Base-by-base conservation (phyloP, 2,888 invertebrate genomes). In the Caenorhabditis sp. region DNA sequence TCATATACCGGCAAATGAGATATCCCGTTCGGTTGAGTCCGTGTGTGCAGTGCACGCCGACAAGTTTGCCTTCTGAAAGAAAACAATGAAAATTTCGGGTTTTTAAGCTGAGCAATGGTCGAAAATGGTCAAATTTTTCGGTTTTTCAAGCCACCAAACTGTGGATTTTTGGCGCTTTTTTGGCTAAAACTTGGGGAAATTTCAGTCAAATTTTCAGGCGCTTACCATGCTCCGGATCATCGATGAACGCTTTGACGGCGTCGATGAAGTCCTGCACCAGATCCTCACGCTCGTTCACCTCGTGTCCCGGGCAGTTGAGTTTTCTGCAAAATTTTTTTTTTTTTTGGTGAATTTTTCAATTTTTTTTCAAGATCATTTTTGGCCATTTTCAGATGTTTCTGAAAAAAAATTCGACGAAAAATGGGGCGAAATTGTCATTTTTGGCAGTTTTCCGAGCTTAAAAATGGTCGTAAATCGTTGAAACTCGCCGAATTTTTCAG, bases 1-100 rank as follows among this genome's bases (percentile, higher is more conserved):
- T 87, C 63, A 88, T 70, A 59, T 86, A 87, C 14, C 93, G 91
- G 88, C 94, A 93, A 10, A 94, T 91, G 68, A 94, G 85, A 86
- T 93, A 94, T 1, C 94, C 94, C 8, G 94, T 94, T 77, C 94
- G 91, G 89, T 94, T 94, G n/a, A 94, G 90, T 5, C 94, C 94
- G 90, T 94, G 94, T 3, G 94, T 94, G 88, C 94, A 94, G 85
- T 94, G 94, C 3, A 94, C 93, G 10, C 93, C 94, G 68, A 94
- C 92, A 31, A 93, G 76, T 31, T 85, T 85, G 12, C 76, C 81
- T 12, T 80, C 81, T 85, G 64, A 73, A 84, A 66, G n/a, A n/a
- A n/a, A n/a, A n/a, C n/a, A 28, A 7, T 24, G 56, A 24, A 19
- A 10, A 6, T 31, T 41, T 49, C 14, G 31, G 2, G 38, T 16